phyloP scores from a whole-genome alignment of 2,888 invertebrate genomes.

The Caenorhabditis angaria region DNA sequence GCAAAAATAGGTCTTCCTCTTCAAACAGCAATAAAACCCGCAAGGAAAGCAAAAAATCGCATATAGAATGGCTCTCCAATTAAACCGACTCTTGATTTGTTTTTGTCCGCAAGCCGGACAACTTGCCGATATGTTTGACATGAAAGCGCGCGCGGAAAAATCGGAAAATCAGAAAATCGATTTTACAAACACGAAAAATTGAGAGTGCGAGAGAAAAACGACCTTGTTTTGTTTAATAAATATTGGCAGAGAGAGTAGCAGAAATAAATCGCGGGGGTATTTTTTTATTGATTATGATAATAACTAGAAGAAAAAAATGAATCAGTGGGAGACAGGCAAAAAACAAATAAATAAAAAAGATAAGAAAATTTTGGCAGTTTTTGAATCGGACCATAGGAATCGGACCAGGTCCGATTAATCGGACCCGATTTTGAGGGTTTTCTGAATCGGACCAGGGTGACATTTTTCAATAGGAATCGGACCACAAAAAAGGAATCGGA shows the following conservation, averaged over 20 bases:
- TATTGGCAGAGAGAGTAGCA: background rate
- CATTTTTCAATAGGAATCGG: too few species aligned
- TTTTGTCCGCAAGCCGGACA: conserved; percentile 49
- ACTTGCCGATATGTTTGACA: too few species aligned
- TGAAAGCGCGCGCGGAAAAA: too few species aligned
- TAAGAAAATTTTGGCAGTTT: too few species aligned
- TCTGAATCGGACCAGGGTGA: too few species aligned
- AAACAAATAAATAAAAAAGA: background rate
- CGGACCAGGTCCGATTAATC: too few species aligned
- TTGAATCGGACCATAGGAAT: background rate
- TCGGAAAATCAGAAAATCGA: too few species aligned
- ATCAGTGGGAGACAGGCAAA: background rate
- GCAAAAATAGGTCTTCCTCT: conserved; percentile 52
- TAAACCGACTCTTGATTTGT: conserved; percentile 43
- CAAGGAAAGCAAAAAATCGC: conserved; percentile 69
- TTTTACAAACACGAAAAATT: background rate
- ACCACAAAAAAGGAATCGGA: too few species aligned
- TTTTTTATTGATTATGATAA: background rate
- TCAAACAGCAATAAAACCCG: conserved; percentile 64
- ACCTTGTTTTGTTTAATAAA: background rate
- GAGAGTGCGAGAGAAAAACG: conserved; percentile 4
- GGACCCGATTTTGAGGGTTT: too few species aligned
- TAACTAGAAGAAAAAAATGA: background rate
- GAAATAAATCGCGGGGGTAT: background rate
- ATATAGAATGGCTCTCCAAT: conserved; percentile 56